Percentiles rank a stretch among this genome's conserved stretches.
Conservation (phyloP, 2,113 vertebrate species). For the Plecturocebus donacophilus region DNA sequence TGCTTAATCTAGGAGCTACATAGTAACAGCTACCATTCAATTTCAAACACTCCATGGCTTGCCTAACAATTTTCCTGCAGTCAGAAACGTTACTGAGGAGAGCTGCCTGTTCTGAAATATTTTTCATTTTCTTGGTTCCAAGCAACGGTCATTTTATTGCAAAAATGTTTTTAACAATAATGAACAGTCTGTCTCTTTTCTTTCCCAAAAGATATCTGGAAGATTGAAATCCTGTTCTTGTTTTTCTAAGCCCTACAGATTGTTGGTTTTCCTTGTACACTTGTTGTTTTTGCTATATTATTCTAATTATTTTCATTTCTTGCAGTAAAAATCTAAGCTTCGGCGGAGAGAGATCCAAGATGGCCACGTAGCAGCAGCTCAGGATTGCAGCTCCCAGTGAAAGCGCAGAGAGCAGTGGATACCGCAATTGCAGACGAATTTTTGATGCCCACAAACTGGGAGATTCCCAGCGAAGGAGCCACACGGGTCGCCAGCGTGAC, state of each 20-base stretch:
- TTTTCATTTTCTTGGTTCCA: conserved; percentile 18
- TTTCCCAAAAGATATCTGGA: conserved; percentile 3
- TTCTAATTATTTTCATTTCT: neutral
- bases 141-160: neutral
- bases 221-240: neutral
- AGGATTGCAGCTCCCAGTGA: too few relatives aligned
- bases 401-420: too few relatives aligned
- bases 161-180: neutral
- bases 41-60: neutral
- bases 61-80: neutral
- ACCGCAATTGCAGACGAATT: too few relatives aligned
- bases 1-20: neutral
- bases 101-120: neutral
- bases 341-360: too few relatives aligned
- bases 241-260: neutral
- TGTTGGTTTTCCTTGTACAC: neutral
- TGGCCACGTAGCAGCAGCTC: too few relatives aligned
- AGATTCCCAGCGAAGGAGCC: too few relatives aligned
- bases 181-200: neutral
- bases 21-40: neutral
- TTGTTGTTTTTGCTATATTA: neutral
- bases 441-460: too few relatives aligned
- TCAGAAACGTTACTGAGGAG: neutral
- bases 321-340: neutral
- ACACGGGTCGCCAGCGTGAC: too few relatives aligned